These are phyloP conservation scores for Napeogenes inachia DNA, from an alignment of 2,888 invertebrate genomes.

Conservation along the genomic window DNA sequence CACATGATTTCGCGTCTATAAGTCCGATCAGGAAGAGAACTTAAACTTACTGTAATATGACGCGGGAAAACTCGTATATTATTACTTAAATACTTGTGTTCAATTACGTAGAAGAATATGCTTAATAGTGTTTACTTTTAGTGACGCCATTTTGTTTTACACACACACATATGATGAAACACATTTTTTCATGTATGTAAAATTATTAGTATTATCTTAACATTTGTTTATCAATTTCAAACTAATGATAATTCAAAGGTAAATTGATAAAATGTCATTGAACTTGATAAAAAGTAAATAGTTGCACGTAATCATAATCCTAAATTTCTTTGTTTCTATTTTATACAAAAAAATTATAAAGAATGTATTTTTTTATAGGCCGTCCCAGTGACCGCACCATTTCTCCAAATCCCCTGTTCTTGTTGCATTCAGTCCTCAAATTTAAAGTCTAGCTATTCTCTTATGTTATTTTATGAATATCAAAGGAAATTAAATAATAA, in stretches of 20 bases:
- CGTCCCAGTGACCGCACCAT: slow-evolving; percentile 52
- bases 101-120: no score
- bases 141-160: no score
- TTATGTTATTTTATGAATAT: not conserved
- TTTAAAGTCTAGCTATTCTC: slow-evolving; percentile 37
- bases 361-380: slow-evolving; percentile 10
- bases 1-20: slow-evolving; percentile 45
- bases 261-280: slow-evolving; percentile 65
- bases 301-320: slow-evolving; percentile 26
- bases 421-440: slow-evolving; percentile 49
- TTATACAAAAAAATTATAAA: no score
- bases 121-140: no score
- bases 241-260: slow-evolving; percentile 64
- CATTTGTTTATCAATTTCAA: slow-evolving; percentile 36
- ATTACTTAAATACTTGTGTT: no score
- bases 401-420: slow-evolving; percentile 54
- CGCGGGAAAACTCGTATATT: no score
- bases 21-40: slow-evolving; percentile 21
- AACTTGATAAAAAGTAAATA: slow-evolving; percentile 59
- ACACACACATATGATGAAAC: no score
- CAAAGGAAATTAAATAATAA: no score
- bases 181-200: not conserved
- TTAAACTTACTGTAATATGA: slow-evolving; percentile 5
- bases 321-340: no score
- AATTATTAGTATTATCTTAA: slow-evolving; percentile 19